Conservation (phyloP, 1,140 invertebrate genomes). For the Dendroctonus ponderosae region DNA sequence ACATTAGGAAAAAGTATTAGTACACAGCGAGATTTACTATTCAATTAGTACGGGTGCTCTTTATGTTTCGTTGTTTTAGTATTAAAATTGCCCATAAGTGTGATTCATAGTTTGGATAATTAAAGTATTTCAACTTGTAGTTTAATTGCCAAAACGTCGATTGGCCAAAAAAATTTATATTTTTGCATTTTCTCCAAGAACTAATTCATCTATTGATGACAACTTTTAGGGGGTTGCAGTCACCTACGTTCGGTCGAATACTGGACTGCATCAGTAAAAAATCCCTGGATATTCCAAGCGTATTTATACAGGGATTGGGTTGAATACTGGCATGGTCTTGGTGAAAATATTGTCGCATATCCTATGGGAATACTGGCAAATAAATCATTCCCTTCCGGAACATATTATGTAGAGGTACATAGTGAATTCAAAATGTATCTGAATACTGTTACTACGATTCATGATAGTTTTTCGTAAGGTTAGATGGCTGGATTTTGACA, state of each 20-base stretch:
- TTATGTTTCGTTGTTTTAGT: not conserved
- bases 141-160: too few relatives aligned
- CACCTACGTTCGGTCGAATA: slow-evolving; percentile 65
- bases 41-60: not conserved
- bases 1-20: too few relatives aligned
- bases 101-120: too few relatives aligned
- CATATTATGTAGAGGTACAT: slow-evolving; percentile 37
- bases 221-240: slow-evolving; percentile 63
- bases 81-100: too few relatives aligned
- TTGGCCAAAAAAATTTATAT: not conserved
- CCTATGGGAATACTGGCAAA: slow-evolving; percentile 45
- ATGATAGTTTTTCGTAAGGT: slow-evolving; percentile 6
- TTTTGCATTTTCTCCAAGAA: not conserved
- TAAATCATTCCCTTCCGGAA: slow-evolving; percentile 39
- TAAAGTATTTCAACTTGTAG: too few relatives aligned
- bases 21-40: too few relatives aligned
- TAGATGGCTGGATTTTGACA: too few relatives aligned
- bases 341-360: slow-evolving; percentile 42
- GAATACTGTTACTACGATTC: slow-evolving; percentile 4
- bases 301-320: slow-evolving; percentile 60
- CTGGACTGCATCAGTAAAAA: slow-evolving; percentile 66
- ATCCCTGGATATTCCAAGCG: slow-evolving; percentile 57
- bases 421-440: slow-evolving; percentile 24
- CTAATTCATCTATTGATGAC: too few relatives aligned
- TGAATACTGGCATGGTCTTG: slow-evolving; percentile 56